These are phyloP conservation scores for Deroptyus accipitrinus DNA, from an alignment of 2,113 vertebrate genomes.

Conservation along the genomic window DNA sequence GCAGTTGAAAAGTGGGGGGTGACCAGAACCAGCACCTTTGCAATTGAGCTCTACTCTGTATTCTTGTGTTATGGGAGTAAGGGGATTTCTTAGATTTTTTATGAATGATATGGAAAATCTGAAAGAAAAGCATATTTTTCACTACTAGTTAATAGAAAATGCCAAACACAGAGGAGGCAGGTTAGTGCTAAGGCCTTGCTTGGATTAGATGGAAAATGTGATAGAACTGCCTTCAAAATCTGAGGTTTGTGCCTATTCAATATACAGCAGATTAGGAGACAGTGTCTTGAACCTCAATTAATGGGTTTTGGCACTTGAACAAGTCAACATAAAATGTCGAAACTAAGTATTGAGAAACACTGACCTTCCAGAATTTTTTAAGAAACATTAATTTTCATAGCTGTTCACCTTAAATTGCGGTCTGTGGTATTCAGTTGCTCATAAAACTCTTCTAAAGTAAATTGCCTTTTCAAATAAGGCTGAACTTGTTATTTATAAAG, in stretches of 20 bases:
- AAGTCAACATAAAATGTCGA: not conserved
- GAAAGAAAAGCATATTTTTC: not conserved
- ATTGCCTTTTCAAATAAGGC: not conserved
- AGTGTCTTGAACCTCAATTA: not conserved
- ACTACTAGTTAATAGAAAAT: not conserved
- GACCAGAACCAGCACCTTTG: not conserved
- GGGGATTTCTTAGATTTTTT: not conserved
- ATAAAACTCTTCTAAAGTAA: not conserved
- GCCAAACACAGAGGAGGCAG: not conserved
- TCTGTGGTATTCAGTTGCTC: not conserved
- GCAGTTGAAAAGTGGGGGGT: not conserved
- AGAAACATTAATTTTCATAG: not conserved
- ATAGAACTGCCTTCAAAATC: not conserved
- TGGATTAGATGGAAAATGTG: not conserved
- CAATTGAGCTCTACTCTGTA: not conserved
- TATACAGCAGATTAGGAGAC: not conserved
- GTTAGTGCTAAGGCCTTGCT: not conserved
- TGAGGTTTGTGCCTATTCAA: not conserved
- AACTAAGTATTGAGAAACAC: not conserved
- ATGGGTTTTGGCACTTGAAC: not conserved
- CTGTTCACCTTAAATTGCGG: not conserved
- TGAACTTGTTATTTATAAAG: not conserved
- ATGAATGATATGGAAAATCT: not conserved
- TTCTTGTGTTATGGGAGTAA: not conserved
- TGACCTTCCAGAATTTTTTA: not conserved